Conservation (phyloP, 2,888 invertebrate species). For the Scaptodrosophila latifasciaeformis region DNA sequence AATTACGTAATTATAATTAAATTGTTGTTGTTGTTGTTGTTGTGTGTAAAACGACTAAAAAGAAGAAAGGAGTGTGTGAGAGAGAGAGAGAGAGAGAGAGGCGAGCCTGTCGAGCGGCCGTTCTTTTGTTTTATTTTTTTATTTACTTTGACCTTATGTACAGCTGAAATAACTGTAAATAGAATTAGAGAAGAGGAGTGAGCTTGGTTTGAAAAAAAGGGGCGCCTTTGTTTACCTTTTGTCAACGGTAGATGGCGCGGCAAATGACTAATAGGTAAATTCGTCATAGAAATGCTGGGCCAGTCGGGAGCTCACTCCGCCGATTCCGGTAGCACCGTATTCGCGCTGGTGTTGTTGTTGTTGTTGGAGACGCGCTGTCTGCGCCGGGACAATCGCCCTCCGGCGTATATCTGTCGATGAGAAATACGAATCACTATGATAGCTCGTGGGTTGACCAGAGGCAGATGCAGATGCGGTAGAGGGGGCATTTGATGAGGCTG, state of each 20-base stretch:
- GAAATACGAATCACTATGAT: conserved; percentile 74
- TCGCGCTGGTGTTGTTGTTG: conserved; percentile 65
- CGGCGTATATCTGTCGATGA: conserved; percentile 74
- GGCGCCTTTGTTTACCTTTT: conserved; percentile 6
- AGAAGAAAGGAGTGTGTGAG: too few relatives aligned
- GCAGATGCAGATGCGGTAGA: conserved; percentile 16
- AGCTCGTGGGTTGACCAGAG: conserved; percentile 48
- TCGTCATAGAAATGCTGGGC: conserved; percentile 72
- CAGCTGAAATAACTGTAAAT: conserved; percentile 58
- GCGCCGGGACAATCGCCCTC: conserved; percentile 67
- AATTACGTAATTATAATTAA: conserved; percentile 17
- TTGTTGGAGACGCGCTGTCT: conserved; percentile 57
- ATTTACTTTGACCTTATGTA: conserved; percentile 50
- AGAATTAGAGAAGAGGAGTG: background rate
- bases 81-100: conserved; percentile 22
- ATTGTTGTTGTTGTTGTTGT: conserved; percentile 35
- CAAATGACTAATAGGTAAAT: conserved; percentile 62
- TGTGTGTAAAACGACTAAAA: conserved; percentile 40
- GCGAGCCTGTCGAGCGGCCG: background rate
- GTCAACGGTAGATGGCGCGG: conserved; percentile 25
- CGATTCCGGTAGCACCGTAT: conserved; percentile 55
- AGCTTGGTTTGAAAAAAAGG: too few relatives aligned
- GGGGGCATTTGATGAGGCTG: conserved; percentile 17
- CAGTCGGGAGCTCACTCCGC: conserved; percentile 54
- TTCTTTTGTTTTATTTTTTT: too few relatives aligned